Conservation (phyloP, 2,888 invertebrate genomes). For the Mythimna pallens region DNA sequence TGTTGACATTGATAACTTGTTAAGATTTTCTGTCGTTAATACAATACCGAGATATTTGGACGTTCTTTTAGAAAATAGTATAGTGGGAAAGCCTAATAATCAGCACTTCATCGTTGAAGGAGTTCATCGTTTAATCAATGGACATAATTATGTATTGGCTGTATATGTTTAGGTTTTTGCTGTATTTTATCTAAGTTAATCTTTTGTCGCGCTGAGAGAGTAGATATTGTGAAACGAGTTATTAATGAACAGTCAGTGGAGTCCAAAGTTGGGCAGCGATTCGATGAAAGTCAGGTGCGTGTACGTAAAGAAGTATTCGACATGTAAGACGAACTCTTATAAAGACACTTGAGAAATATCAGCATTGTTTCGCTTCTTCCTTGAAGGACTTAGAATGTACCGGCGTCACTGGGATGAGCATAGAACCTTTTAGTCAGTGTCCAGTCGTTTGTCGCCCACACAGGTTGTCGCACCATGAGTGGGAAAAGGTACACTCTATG, state of each 20-base stretch:
- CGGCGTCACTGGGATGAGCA: background rate
- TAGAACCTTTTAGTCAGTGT: background rate
- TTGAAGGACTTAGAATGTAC: background rate
- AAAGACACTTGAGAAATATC: background rate
- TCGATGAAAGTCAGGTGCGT: background rate
- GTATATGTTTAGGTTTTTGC: background rate
- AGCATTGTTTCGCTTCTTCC: background rate
- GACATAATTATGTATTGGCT: background rate
- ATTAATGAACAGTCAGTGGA: background rate
- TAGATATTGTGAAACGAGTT: background rate
- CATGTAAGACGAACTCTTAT: background rate
- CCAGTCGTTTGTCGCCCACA: background rate
- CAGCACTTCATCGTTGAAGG: background rate
- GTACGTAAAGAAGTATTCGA: background rate
- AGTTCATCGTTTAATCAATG: background rate
- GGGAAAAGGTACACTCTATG: too few species aligned
- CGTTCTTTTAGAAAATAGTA: background rate
- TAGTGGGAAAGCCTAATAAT: background rate
- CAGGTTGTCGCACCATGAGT: too few species aligned
- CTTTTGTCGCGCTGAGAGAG: background rate
- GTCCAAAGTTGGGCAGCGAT: background rate
- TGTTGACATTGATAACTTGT: background rate
- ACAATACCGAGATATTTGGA: background rate
- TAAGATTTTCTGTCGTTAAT: background rate
- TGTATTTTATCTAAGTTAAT: background rate